Evolutionary conservation across 1,140 invertebrate genomes (phyloP), one percentile per base, ranked within the genome.

Genomic region (Tetramorium parvispinum): DNA sequence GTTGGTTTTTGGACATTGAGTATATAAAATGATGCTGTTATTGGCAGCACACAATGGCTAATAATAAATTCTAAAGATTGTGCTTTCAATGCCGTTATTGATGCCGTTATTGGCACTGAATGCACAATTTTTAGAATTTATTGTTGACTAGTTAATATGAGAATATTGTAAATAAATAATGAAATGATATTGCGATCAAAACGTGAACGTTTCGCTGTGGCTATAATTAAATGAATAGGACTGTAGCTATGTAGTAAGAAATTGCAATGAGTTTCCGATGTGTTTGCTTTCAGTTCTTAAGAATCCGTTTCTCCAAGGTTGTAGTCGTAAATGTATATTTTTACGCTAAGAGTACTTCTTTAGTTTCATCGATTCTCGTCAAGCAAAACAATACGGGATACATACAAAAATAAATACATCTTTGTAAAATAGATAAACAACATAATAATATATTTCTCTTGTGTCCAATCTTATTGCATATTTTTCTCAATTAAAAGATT

Each of bases 221-320:
- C 40, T 46, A 24, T 32, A 65, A 78, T 78, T 78, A 78, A 78
- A 46, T 63, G 16, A 10, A 18, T 78, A 78, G 11, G 6, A 24
- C 11, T 65, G 32, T 49, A 49, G 24, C 49, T 46, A 32, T 11
- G 16, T 63, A 11, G 11, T 32, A 78, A 65, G 24, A 78, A 78
- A 78, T 46, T 78, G 40, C 24, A 77, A 63, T 10, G 16, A 77
- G 18, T 46, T 46, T 32, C 24, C 13, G 55, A 63, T 37, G 7
- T 63, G 40, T 32, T 6, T 63, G 7, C 43, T 63, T 63, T 59
- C 18, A 32, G 24, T 18, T 0, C 40, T 63, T 11, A 37, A 13
- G 18, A 78, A 63, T 10, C 6, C 7, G 63, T 43, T 78, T 63
- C 13, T 10, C 16, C 16, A 78, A 43, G 55, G 6, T 16, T 24